These are phyloP conservation scores for Bombus confusus DNA, from an alignment of 1,140 invertebrate genomes.

Conservation along the genomic window DNA sequence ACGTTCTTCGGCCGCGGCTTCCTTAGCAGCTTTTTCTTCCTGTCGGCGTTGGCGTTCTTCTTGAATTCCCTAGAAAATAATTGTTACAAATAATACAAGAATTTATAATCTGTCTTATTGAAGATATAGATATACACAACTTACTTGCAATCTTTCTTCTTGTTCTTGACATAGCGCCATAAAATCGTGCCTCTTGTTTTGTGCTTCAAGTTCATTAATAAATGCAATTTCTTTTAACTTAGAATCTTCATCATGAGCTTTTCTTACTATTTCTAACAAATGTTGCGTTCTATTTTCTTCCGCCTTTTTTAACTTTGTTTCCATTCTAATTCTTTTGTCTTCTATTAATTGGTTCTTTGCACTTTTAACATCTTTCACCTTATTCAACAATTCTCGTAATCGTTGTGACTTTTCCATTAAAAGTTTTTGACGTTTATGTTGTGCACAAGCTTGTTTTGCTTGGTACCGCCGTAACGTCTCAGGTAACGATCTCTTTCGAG, in stretches of 20 bases:
- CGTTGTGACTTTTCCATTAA: conserved; percentile 93
- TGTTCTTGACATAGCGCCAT: conserved; percentile 91
- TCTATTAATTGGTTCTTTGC: conserved; percentile 93
- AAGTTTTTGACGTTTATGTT: conserved; percentile 89
- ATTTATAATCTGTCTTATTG: background rate
- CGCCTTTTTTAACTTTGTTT: conserved; percentile 93
- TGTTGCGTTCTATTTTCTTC: conserved; percentile 94
- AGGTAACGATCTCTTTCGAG: conserved; percentile 90
- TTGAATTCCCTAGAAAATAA: conserved; percentile 80
- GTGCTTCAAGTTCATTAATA: conserved; percentile 97
- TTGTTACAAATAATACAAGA: background rate
- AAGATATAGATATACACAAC: conserved; percentile 5
- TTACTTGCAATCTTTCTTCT: conserved; percentile 90
- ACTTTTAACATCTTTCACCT: conserved; percentile 94
- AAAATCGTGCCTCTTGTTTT: conserved; percentile 96
- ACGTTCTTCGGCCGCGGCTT: conserved; percentile 95
- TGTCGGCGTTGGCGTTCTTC: conserved; percentile 88
- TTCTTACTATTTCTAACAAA: conserved; percentile 92
- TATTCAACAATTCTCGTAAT: conserved; percentile 91
- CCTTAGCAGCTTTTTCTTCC: conserved; percentile 96
- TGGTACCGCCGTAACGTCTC: conserved; percentile 92
- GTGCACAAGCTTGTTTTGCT: conserved; percentile 93
- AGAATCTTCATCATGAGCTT: conserved; percentile 98
- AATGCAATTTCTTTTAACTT: conserved; percentile 99
- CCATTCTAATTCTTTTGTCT: conserved; percentile 92